Evolutionary conservation across 2,113 vertebrate genomes (phyloP).

Genomic region (Barnardius zonarius): DNA sequence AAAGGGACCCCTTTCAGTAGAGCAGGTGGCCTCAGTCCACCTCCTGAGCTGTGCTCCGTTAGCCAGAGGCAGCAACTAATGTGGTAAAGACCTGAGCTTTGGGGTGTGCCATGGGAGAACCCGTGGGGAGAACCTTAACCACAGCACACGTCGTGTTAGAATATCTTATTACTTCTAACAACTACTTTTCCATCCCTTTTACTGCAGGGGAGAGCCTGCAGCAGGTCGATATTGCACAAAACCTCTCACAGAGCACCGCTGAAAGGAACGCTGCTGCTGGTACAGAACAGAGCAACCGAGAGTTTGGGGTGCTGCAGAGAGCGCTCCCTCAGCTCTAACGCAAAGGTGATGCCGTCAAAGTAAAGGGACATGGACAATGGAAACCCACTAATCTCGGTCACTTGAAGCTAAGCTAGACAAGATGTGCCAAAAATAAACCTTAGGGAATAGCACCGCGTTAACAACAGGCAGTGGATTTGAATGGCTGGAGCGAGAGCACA

Average conservation of each 20-base stretch:
- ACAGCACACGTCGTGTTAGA: background rate
- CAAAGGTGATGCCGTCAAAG: background rate
- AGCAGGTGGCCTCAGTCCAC: background rate
- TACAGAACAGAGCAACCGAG: background rate
- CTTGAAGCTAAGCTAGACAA: background rate
- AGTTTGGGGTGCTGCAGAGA: background rate
- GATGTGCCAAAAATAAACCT: background rate
- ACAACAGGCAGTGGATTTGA: background rate
- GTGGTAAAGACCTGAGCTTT: background rate
- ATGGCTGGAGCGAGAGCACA: background rate
- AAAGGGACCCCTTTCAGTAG: background rate
- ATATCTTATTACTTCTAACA: background rate
- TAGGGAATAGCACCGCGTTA: background rate
- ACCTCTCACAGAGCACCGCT: background rate
- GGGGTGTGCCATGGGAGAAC: background rate
- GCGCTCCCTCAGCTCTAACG: background rate
- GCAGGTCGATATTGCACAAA: background rate
- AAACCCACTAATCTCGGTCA: background rate
- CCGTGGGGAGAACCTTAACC: background rate
- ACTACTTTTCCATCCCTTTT: background rate
- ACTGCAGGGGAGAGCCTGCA: background rate
- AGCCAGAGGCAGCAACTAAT: background rate
- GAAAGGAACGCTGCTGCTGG: background rate
- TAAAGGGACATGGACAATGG: background rate
- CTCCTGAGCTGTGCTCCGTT: background rate